Evolutionary conservation across 2,797 vertebrate species (phyloP), one percentile per base, ranked within the genome.

Genomic region (Microctenopoma lineatum): DNA sequence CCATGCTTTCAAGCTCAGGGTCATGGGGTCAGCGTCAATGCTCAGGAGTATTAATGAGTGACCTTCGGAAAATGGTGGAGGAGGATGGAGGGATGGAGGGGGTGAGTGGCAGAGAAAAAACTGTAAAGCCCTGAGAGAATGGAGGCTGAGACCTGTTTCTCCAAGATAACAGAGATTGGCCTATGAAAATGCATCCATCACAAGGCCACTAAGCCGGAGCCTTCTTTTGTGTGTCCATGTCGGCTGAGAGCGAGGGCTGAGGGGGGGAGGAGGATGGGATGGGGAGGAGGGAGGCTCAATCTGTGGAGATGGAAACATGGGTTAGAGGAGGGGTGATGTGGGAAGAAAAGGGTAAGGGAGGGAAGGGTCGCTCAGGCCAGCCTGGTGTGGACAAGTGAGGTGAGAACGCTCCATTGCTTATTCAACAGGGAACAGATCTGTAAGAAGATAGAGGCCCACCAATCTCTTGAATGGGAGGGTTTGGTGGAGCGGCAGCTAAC

Each of bases 141-240:
- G 82, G 90, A 92, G 87, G 84, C 81, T 75, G 80, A 90, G 91
- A 92, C 90, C 94, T 94, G 93, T 93, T 94, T 91, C 89, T 82
- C 87, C 86, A 90, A 94, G 94, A 95, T 95, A 95, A 94, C 93
- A 67, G 90, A 88, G 91, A 93, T 92, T 91, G 90, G 89, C 92
- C 87, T 91, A 87, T 92, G 92, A 91, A 94, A 94, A 94, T 93
- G 92, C 92, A 94, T 94, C 94, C 90, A 94, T 94, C 94, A 94
- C 90, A 84, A 87, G 89, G 74, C 89, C 85, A 90, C 93, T 94
- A 93, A 94, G 92, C 91, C 84, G 70, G 67, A 70, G 87, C 91
- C 87, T 83, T 87, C 88, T 90, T 92, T 93, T 94, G 92, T 94
- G 90, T 87, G 79, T 84, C 75, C 69, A 74, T 87, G 89, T 88